Conservation (phyloP, 2,888 invertebrate genomes). For the Cristatella mucedo region DNA sequence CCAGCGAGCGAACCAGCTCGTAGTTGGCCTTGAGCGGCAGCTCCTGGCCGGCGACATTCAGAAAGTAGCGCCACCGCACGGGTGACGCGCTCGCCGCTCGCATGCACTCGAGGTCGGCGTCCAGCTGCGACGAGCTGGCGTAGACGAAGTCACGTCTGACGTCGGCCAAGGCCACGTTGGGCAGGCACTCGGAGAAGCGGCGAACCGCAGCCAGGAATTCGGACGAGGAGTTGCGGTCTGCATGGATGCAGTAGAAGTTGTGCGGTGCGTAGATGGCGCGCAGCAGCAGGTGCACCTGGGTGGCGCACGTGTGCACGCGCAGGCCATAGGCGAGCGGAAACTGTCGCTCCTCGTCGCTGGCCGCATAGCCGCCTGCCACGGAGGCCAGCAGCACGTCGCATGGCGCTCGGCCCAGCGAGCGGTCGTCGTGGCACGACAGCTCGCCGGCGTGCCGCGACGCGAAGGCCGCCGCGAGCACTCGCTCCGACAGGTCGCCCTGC, state of each 20-base stretch:
- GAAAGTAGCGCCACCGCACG: constrained; percentile 16
- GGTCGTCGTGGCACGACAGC: too few species aligned
- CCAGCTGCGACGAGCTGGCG: constrained; percentile 15
- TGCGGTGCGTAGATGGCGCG: too few species aligned
- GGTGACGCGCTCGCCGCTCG: constrained; percentile 12
- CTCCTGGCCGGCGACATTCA: constrained; percentile 18
- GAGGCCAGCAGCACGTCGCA: too few species aligned
- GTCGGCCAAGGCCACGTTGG: constrained; percentile 16
- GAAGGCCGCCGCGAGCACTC: too few species aligned
- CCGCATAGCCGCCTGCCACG: too few species aligned
- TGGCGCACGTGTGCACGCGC: constrained; percentile 14
- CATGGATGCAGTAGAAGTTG: too few species aligned
- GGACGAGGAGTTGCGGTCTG: constrained; percentile 14
- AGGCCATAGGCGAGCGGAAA: constrained; percentile 17
- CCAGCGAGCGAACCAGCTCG: constrained; percentile 16
- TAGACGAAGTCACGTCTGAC: constrained; percentile 14
- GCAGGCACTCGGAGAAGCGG: constrained; percentile 13
- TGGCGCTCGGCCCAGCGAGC: too few species aligned
- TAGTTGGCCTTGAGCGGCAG: constrained; percentile 18
- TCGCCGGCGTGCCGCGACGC: too few species aligned
- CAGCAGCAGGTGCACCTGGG: constrained; percentile 16
- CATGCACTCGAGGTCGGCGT: constrained; percentile 18
- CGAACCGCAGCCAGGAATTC: constrained; percentile 11
- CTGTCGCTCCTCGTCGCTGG: constrained; percentile 12
- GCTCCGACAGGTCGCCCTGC: too few species aligned